phyloP scores from a whole-genome alignment of 2,797 vertebrate genomes.

The Gymnodraco acuticeps region DNA sequence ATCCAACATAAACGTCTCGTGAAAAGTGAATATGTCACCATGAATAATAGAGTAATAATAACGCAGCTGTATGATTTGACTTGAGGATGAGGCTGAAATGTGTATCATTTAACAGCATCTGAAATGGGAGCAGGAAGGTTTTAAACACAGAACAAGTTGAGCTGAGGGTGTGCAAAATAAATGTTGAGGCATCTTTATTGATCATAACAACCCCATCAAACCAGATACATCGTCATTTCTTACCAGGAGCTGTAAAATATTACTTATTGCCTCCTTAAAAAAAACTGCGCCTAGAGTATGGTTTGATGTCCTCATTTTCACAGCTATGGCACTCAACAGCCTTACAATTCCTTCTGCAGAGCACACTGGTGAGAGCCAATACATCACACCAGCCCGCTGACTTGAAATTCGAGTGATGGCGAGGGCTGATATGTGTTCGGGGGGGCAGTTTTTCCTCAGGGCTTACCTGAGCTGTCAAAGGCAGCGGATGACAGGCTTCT shows the following conservation, averaged over 20 bases:
- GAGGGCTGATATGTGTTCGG: conserved; percentile 52
- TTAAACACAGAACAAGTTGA: background rate
- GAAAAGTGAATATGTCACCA: conserved; percentile 38
- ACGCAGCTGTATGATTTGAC: background rate
- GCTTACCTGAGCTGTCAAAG: conserved; percentile 74
- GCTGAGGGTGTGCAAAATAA: background rate
- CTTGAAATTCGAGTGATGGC: conserved; percentile 54
- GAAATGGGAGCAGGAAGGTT: conserved; percentile 8
- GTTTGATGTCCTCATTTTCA: conserved; percentile 63
- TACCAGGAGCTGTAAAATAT: conserved; percentile 38
- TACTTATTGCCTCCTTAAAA: conserved; percentile 27
- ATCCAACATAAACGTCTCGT: conserved; percentile 22
- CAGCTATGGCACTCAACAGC: conserved; percentile 42
- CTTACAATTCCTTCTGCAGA: conserved; percentile 42
- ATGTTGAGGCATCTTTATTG: conserved; percentile 1
- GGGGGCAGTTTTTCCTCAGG: conserved; percentile 62
- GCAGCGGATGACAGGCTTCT: conserved; percentile 68
- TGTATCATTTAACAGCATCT: conserved; percentile 13
- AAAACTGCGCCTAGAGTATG: conserved; percentile 23
- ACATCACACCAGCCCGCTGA: conserved; percentile 58
- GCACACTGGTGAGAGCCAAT: conserved; percentile 47
- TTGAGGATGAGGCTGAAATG: conserved; percentile 5
- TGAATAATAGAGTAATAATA: conserved; percentile 38
- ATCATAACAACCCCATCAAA: conserved; percentile 23
- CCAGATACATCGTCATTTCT: conserved; percentile 9